phyloP scores from a whole-genome alignment of 2,888 invertebrate species.

The Silvanus unidentatus region DNA sequence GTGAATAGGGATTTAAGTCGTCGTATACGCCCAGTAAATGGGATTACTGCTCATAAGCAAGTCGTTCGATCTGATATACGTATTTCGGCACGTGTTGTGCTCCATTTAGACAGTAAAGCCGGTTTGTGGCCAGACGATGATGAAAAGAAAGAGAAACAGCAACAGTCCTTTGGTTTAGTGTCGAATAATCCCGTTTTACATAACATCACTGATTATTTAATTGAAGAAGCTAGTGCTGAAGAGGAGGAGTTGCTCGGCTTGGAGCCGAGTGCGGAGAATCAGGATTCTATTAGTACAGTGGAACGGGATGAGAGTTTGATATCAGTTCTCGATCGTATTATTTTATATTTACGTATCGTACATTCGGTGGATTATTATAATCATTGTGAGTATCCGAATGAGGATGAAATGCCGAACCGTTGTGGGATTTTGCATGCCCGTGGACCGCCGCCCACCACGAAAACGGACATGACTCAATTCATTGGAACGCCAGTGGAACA shows the following conservation, averaged over 20 bases:
- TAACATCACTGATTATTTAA: slow-evolving; percentile 95
- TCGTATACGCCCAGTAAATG: slow-evolving; percentile 86
- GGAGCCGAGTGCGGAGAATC: slow-evolving; percentile 47
- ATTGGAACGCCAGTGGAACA: slow-evolving; percentile 77
- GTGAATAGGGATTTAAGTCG: slow-evolving; percentile 95
- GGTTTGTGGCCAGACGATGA: slow-evolving; percentile 65
- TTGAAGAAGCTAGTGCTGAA: slow-evolving; percentile 97
- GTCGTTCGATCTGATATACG: slow-evolving; percentile 89
- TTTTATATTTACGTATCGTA: slow-evolving; percentile 91
- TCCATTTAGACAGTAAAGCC: slow-evolving; percentile 81
- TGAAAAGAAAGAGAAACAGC: slow-evolving; percentile 43
- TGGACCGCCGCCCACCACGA: slow-evolving; percentile 78
- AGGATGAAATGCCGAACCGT: slow-evolving; percentile 99
- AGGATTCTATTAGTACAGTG: slow-evolving; percentile 48
- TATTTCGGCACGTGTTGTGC: slow-evolving; percentile 83
- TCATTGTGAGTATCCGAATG: slow-evolving; percentile 97
- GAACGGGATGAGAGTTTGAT: slow-evolving; percentile 68
- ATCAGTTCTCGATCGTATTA: slow-evolving; percentile 70
- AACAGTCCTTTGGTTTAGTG: slow-evolving; percentile 62
- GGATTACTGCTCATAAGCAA: slow-evolving; percentile 81
- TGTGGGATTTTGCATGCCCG: slow-evolving; percentile 98
- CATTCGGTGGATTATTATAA: slow-evolving; percentile 99
- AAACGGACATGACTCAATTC: slow-evolving; percentile 65
- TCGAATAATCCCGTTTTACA: slow-evolving; percentile 90
- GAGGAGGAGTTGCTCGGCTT: slow-evolving; percentile 89